Base-by-base conservation (phyloP, 2,888 invertebrate species). In the Trichogramma dendrolimi region DNA sequence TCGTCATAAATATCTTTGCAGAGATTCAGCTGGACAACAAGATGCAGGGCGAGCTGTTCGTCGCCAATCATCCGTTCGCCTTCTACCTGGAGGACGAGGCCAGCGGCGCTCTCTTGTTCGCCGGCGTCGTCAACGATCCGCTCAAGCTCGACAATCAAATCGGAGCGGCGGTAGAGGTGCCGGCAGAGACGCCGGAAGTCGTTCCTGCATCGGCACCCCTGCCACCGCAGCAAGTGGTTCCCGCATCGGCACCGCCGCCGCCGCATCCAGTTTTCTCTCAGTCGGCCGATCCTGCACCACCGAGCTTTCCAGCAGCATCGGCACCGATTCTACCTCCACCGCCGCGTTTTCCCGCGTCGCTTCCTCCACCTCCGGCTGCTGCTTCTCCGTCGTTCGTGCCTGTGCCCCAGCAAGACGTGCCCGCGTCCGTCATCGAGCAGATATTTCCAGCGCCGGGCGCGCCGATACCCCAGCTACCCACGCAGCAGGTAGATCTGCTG, bases 21-120 rank as follows among this genome's bases (percentile, higher is more conserved):
- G 87, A 84, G 76, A 82, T 87, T 51, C 81, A 86, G 52, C 79
- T 92, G 47, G 87, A 84, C 8, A 90, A 90, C 77, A 90, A 91
- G 78, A 89, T 91, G 70, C 88, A 83, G 46, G 82, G 82, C 4
- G 77, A 80, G 61, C 83, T 85, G 60, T 88, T 92, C 73, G 81
- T 85, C 50, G 91, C 86, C 1, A 85, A 87, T 73, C 88, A 85
- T 66, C 91, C 92, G 0, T 92, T 92, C 80, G 72, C 91, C 58
- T 91, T 92, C 80, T 88, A 88, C 76, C 88, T 92, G 65, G 88
- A 90, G 73, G 91, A 92, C 70, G 88, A 89, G 70, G 80, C 80
- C 0, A 87, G 86, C 0, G 85, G 87, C n/a, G 88, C 88, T 46
- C 83, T 91, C 55, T 78, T 92, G 39, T 91, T 90, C 78, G 85